Evolutionary conservation across 2,113 vertebrate genomes (phyloP).

Genomic region (Sinosuthora webbiana): DNA sequence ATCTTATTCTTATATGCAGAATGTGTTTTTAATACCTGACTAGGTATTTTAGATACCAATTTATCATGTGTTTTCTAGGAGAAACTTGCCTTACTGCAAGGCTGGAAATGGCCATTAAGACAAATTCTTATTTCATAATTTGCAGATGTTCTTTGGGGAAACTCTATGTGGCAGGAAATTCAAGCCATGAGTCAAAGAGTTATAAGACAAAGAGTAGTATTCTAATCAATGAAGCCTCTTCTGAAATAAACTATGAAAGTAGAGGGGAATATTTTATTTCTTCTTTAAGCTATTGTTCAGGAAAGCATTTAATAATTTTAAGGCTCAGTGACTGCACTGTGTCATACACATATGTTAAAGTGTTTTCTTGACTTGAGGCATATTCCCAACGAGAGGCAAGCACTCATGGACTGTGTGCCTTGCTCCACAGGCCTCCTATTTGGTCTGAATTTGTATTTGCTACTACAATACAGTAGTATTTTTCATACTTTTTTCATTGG

Average conservation of each 20-base stretch:
- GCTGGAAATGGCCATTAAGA: background rate
- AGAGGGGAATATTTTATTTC: background rate
- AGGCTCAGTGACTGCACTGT: background rate
- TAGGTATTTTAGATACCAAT: background rate
- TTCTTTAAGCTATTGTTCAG: constrained; percentile 9
- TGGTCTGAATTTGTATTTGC: background rate
- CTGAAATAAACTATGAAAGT: background rate
- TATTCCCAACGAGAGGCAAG: background rate
- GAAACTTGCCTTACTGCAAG: background rate
- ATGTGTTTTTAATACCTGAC: background rate
- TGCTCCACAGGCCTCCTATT: background rate
- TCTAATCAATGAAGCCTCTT: background rate
- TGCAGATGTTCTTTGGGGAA: background rate
- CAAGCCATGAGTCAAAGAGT: background rate
- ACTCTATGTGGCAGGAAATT: background rate
- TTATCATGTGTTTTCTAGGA: background rate
- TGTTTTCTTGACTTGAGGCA: background rate
- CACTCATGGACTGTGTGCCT: background rate
- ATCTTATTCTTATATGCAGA: background rate
- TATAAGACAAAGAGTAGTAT: background rate
- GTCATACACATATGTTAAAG: background rate
- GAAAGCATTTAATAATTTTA: constrained; percentile 5
- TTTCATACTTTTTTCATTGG: background rate
- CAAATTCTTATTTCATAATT: background rate
- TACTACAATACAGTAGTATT: background rate